Base-by-base conservation (phyloP, 2,888 invertebrate species). In the Euclidia mi region DNA sequence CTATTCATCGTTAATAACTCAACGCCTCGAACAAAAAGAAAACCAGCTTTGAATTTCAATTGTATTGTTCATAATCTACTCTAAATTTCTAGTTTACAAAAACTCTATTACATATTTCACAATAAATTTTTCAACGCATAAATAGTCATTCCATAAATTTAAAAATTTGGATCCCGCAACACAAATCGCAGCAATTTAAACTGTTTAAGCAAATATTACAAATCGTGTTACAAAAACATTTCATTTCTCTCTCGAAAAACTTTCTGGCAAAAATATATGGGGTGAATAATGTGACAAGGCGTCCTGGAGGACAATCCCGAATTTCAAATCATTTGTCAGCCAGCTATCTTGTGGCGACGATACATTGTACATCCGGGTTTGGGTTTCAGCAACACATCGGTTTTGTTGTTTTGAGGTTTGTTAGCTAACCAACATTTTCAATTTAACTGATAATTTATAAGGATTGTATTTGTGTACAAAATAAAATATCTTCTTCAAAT, bases 241-340 rank as follows among this genome's bases (percentile, higher is more conserved):
- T 50, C 31, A 29, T 49, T 56, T 38, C 40, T 14, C 28, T 52
- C 49, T 18, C 31, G 37, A 56, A 51, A 75, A 53, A 25, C 0
- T 18, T 18, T 38, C 56, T 41, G 60, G 56, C 57, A 53, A 56
- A 55, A 62, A 53, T 50, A 43, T 51, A 56, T 56, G 49, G 48
- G 17, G 57, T 53, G 57, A 67, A 62, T 72, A 72, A 68, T 72
- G 65, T 67, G 69, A 68, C 61, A 56, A 41, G 47, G 42, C 43
- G 25, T 48, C 14, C 17, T 49, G 37, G 9, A 10, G 56, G 58
- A 67, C 40, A 47, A 46, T 64, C 53, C n/a, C 7, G 7, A 17
- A 35, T 29, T 56, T 55, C 29, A 34, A 38, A 56, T 59, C 46
- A 74, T 61, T 57, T 61, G 57, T 56, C 61, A 56, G 43, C 52